Base-by-base conservation (phyloP, 1,140 invertebrate species). In the Reticulitermes speratus region DNA sequence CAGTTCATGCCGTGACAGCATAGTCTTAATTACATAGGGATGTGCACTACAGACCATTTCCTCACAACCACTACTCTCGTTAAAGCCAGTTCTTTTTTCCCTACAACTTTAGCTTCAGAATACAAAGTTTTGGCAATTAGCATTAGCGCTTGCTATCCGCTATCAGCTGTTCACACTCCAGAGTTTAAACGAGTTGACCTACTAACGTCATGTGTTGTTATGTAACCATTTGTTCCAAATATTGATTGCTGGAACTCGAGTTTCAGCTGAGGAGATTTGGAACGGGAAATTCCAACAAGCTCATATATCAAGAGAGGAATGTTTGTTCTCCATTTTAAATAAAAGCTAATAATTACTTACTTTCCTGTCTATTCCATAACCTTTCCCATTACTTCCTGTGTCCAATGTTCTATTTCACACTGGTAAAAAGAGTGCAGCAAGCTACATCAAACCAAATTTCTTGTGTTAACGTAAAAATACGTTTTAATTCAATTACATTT, bases 141-240 rank as follows among this genome's bases (percentile, higher is more conserved):
- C 59, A 19, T 23, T 1, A 48, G 9, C 9, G 59, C 59, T 65
- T 65, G 21, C 59, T 19, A 48, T 48, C 14, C 12, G n/a, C 25
- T 75, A n/a, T 30, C n/a, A 30, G 65, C 65, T 75, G 25, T 75
- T 75, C n/a, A 30, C 65, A 75, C 65, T 75, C 65, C 5, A 25
- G n/a, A 55, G 65, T 30, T 25, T 75, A 75, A 75, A 75, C 65
- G 25, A 75, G 65, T 30, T 75, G 65, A 75, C 65, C 65, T 30
- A 75, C 25, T 75, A 19, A 75, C n/a, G 65, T 75, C 65, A 75
- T 25, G 65, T 9, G 6, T 30, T 75, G 65, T 75, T 75, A 75
- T 75, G 65, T 75, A 75, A 30, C n/a, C 65, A 75, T 75, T 75
- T 75, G 65, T 75, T 75, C 65, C 65, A 25, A 25, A n/a, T 75